A percentile compares a stretch with the other conserved stretches of the same genome.
Conservation (phyloP, 92 coral and sea anemone genomes). For the Heliopora coerulea region DNA sequence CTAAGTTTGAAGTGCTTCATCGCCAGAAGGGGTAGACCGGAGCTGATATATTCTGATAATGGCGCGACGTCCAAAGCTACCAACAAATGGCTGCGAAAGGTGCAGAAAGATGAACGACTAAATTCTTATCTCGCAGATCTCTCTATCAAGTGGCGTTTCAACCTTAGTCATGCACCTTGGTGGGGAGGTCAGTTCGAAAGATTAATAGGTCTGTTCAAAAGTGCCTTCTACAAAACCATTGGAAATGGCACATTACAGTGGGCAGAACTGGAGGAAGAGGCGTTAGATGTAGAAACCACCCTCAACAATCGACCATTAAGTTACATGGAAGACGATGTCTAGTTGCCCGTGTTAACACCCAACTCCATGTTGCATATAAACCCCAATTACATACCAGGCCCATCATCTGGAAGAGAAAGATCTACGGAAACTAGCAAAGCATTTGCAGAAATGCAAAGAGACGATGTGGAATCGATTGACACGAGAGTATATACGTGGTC, state of each 20-base stretch:
- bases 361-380: conserved; percentile 33
- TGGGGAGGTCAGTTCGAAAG: no score
- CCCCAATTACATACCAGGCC: conserved; percentile 37
- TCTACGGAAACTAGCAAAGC: conserved; percentile 34
- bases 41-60: conserved; percentile 38
- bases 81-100: conserved; percentile 26
- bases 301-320: conserved; percentile 34
- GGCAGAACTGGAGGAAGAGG: conserved; percentile 38
- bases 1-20: conserved; percentile 27
- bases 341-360: conserved; percentile 40
- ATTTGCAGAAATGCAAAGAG: conserved; percentile 33
- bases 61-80: conserved; percentile 35
- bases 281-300: conserved; percentile 32
- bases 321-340: conserved; percentile 29
- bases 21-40: conserved; percentile 25
- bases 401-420: conserved; percentile 28
- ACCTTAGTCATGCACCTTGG: conserved; percentile 39
- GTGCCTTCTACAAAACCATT: conserved; percentile 21
- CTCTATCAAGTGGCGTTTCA: conserved; percentile 42
- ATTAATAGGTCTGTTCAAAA: conserved; percentile 43
- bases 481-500: conserved; percentile 30
- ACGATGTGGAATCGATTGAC: conserved; percentile 49
- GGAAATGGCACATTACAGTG: conserved; percentile 38
- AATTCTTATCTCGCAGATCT: conserved; percentile 7
- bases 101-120: conserved; percentile 6